phyloP scores from a whole-genome alignment of 2,888 invertebrate genomes.

The Lucinisca nassula region DNA sequence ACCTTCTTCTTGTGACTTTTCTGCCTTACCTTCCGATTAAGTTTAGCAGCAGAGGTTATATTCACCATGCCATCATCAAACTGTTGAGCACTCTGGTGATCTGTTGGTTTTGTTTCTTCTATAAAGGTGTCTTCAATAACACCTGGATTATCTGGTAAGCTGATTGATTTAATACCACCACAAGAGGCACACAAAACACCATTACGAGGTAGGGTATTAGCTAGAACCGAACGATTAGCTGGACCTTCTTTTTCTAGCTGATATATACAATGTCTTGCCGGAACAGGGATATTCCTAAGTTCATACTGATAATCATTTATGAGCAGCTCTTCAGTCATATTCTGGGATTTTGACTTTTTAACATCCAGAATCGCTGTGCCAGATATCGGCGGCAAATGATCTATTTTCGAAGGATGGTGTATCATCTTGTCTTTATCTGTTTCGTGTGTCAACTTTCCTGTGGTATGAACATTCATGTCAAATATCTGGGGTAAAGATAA shows the following conservation, averaged over 20 bases:
- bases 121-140: neutral
- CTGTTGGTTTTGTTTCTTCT: neutral
- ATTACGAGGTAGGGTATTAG: slow-evolving; percentile 19
- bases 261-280: slow-evolving; percentile 36
- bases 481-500: neutral
- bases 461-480: neutral
- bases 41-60: neutral
- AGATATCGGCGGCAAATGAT: slow-evolving; percentile 39
- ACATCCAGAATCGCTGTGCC: slow-evolving; percentile 3
- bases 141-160: neutral
- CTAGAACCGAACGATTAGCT: slow-evolving; percentile 25
- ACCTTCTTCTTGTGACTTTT: neutral
- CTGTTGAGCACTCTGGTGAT: neutral
- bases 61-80: neutral
- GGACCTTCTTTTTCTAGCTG: slow-evolving; percentile 53
- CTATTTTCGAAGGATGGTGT: neutral
- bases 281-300: slow-evolving; percentile 28
- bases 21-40: neutral
- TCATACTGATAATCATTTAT: neutral
- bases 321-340: neutral
- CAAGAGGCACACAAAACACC: slow-evolving; percentile 49
- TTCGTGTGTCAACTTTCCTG: neutral
- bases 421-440: neutral
- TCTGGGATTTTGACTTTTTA: neutral
- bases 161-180: slow-evolving; percentile 50